Evolutionary conservation across 2,797 vertebrate genomes (phyloP).

Genomic region (Pteropus rufus): DNA sequence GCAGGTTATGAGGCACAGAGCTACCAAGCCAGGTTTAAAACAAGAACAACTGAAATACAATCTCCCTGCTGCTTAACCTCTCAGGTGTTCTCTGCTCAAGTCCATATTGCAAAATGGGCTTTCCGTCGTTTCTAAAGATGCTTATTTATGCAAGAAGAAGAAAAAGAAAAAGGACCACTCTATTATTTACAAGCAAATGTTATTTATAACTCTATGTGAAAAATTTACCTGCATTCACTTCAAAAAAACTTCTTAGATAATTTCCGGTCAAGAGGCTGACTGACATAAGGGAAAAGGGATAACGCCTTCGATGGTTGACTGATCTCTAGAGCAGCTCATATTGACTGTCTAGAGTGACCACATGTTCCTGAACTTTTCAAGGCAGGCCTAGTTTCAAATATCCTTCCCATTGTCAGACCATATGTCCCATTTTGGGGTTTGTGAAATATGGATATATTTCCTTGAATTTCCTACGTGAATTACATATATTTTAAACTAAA

Average conservation of each 20-base stretch:
- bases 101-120: background rate
- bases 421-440: background rate
- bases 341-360: background rate
- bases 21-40: conserved; percentile 14
- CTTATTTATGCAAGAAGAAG: background rate
- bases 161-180: background rate
- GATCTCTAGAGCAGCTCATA: conserved; percentile 42
- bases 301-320: background rate
- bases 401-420: conserved; percentile 6
- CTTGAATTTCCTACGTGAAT: background rate
- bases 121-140: conserved; percentile 11
- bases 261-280: background rate
- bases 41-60: conserved; percentile 65
- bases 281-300: background rate
- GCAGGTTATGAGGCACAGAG: conserved; percentile 65
- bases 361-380: conserved; percentile 1
- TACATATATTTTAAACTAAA: background rate
- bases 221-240: background rate
- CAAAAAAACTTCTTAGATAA: background rate
- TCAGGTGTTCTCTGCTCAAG: conserved; percentile 66
- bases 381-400: conserved; percentile 39
- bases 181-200: background rate
- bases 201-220: background rate
- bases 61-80: conserved; percentile 39
- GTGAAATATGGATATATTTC: background rate